A percentile compares a stretch with the other conserved stretches of the same genome.
Evolutionary conservation across 2,888 invertebrate genomes (phyloP).

Genomic region (Cataglyphis albicans): DNA sequence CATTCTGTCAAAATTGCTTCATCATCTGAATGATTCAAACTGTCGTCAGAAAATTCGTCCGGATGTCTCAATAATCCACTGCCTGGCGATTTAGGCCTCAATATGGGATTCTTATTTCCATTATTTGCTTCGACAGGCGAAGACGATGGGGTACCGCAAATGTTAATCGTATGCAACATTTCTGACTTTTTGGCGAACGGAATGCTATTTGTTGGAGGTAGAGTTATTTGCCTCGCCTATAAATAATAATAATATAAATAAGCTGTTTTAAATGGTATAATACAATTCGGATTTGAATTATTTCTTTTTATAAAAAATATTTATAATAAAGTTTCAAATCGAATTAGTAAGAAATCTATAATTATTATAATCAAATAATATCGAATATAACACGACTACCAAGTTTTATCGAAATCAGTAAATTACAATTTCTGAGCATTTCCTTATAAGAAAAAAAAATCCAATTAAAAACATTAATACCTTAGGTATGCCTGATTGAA

Average conservation of each 20-base stretch:
- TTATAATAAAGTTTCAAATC: no score
- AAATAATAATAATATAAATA: conserved; percentile 21
- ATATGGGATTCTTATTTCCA: conserved; percentile 66
- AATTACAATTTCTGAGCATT: not conserved
- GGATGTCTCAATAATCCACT: conserved; percentile 71
- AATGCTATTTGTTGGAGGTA: conserved; percentile 66
- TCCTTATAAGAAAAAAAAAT: not conserved
- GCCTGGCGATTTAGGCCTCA: conserved; percentile 60
- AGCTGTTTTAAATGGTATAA: not conserved
- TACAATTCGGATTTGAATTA: not conserved
- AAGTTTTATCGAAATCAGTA: no score
- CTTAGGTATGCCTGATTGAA: conserved; percentile 89
- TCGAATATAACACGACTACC: not conserved
- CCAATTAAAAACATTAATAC: conserved; percentile 68
- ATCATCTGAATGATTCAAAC: conserved; percentile 89
- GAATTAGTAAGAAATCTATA: no score
- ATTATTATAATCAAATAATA: no score
- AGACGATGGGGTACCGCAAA: conserved; percentile 78
- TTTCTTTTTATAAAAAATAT: no score
- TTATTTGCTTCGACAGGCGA: conserved; percentile 77
- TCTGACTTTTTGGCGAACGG: conserved; percentile 65
- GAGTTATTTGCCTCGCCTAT: conserved; percentile 71
- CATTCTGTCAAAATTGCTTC: conserved; percentile 89
- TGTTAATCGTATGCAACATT: conserved; percentile 66
- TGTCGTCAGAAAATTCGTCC: conserved; percentile 88